A percentile compares a stretch with the other conserved stretches of the same genome.
These are phyloP conservation scores for Diplosoma virens DNA, from an alignment of 23 tunicate species.

Conservation along the genomic window DNA sequence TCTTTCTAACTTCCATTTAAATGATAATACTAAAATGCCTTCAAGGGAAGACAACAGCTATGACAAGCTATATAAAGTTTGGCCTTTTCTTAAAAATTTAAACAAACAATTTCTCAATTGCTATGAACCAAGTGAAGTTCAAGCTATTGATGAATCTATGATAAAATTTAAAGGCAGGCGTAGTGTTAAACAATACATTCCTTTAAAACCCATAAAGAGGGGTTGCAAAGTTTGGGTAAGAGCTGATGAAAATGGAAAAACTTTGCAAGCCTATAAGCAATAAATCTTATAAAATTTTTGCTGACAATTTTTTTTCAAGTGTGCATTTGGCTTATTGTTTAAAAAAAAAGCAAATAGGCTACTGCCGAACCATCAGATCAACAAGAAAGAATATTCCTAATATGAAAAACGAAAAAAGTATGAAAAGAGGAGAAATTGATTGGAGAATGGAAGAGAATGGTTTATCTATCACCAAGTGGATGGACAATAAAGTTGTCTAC, in stretches of 20 bases:
- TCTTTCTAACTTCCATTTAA: not conserved
- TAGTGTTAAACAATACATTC: constrained; percentile 3
- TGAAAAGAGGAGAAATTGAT: constrained; percentile 20
- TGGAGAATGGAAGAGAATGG: constrained; percentile 16
- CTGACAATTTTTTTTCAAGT: constrained; percentile 12
- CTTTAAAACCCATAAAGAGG: constrained; percentile 11
- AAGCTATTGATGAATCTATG: constrained; percentile 17
- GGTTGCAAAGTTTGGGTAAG: constrained; percentile 22
- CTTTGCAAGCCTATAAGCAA: not conserved
- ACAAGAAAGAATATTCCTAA: constrained; percentile 11
- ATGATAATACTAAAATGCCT: constrained; percentile 4
- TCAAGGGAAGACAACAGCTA: not conserved
- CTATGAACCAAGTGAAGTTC: constrained; percentile 7
- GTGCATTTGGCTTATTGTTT: constrained; percentile 3
- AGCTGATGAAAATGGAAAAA: constrained; percentile 3
- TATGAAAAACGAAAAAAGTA: constrained; percentile 8
- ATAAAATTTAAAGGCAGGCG: constrained; percentile 22
- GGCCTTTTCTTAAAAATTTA: constrained; percentile 5
- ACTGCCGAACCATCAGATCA: constrained; percentile 6
- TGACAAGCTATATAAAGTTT: constrained; percentile 16
- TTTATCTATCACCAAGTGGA: constrained; percentile 16
- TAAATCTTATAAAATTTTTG: constrained; percentile 7
- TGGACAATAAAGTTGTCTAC: constrained; percentile 13
- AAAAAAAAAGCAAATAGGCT: not conserved
- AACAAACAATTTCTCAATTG: constrained; percentile 2